A percentile compares a stretch with the other conserved stretches of the same genome.
Conservation (phyloP, 2,113 vertebrate species). For the Salvelinus fontinalis region DNA sequence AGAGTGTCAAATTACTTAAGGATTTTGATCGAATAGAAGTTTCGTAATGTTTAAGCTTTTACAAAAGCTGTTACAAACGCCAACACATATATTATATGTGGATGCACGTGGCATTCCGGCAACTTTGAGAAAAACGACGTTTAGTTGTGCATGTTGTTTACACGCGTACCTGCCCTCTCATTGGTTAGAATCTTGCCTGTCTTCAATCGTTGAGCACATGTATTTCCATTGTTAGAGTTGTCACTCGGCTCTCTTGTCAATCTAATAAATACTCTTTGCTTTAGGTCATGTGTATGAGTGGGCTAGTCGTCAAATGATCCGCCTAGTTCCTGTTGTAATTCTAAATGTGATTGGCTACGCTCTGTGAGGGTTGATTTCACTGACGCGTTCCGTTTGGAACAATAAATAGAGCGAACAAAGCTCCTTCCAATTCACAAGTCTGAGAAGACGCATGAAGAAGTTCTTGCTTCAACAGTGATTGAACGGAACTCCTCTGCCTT, state of each 20-base stretch:
- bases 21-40: no score
- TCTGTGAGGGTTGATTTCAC: not conserved
- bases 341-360: conserved; percentile 20
- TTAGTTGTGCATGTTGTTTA: no score
- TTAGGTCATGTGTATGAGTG: not conserved
- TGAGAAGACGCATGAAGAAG: conserved; percentile 1
- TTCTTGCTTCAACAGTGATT: conserved; percentile 89
- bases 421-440: rapidly evolving
- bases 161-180: no score
- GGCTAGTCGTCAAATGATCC: not conserved
- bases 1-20: no score
- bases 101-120: no score
- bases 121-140: no score
- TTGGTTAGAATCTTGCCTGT: no score
- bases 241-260: no score
- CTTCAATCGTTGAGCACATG: no score
- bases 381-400: not conserved
- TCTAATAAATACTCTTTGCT: not conserved
- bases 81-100: no score
- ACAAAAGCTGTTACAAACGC: not conserved
- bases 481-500: conserved; percentile 73
- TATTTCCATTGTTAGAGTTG: no score
- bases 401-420: conserved; percentile 38
- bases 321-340: not conserved
- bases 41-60: no score